Evolutionary conservation across 2,113 vertebrate species (phyloP).

Genomic region (Holacanthus passer): DNA sequence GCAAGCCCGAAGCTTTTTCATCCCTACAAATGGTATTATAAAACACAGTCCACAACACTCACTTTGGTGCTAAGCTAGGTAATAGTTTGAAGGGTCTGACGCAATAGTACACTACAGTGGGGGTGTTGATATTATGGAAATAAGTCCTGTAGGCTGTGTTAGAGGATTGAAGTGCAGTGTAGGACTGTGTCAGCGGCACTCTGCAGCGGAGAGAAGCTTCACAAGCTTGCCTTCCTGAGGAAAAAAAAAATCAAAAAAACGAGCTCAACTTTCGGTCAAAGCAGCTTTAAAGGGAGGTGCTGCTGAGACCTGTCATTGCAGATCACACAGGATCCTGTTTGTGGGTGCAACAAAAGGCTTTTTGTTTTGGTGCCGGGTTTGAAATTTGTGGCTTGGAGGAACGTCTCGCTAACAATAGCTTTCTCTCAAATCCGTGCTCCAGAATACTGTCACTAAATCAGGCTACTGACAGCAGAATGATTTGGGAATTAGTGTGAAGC

Average conservation of each 20-base stretch:
- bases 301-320: not conserved
- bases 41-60: not conserved
- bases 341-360: not conserved
- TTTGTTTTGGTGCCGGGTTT: constrained; percentile 16
- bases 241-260: not conserved
- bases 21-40: not conserved
- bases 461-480: not conserved
- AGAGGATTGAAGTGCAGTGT: constrained; percentile 71
- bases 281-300: not conserved
- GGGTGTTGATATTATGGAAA: constrained; percentile 75
- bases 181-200: constrained; percentile 70
- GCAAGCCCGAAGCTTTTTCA: not conserved
- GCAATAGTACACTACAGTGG: constrained; percentile 61
- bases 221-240: constrained; percentile 24
- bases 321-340: not conserved
- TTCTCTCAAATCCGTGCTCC: not conserved
- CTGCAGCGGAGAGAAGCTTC: constrained; percentile 28
- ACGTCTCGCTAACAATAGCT: not conserved
- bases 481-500: not conserved
- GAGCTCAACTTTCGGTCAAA: constrained; percentile 28
- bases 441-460: not conserved
- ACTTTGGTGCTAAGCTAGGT: constrained; percentile 42
- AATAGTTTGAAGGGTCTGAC: constrained; percentile 64
- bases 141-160: constrained; percentile 69
- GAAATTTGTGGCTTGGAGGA: not conserved